Evolutionary conservation across 2,113 vertebrate genomes (phyloP), one percentile per base, ranked within the genome.

Genomic region (Asarcornis scutulata): DNA sequence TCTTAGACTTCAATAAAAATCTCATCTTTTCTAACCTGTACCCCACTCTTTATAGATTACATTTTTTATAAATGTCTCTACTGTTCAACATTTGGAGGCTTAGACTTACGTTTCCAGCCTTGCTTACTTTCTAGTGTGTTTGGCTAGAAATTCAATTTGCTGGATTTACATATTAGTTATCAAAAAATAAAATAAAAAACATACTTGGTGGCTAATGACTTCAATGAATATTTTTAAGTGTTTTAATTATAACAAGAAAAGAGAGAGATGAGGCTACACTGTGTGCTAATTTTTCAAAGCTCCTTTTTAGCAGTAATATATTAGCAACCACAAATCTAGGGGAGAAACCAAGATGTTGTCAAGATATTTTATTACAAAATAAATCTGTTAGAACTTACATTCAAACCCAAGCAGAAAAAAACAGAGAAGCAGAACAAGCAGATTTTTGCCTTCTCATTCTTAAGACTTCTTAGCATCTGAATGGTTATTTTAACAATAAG

Each of bases 61-160:
- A 48, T 29, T 84, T 93, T 64, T 75, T 48, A 84, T 44, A 63
- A 81, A 78, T 56, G 42, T 42, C 68, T 76, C 15, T 73, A 72
- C 66, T 83, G 64, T 85, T 87, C 52, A 88, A 91, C 58, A 94
- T 76, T 25, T 94, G 5, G 26, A 86, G 64, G n/a, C 40, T 94
- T 84, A 89, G 50, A 55, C 31, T 90, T 87, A 84, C 69, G 84
- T 44, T 87, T 67, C 40, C 50, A 88, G 21, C 59, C 91, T 83
- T 84, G 38, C 75, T 71, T 73, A 56, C 31, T 64, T 93, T n/a
- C 23, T 36, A 29, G 22, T n/a, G 46, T 80, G 56, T 44, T 94
- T 82, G 59, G 66, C 38, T 72, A 97, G 90, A 96, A 91, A 95
- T 81, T 15, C 86, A 58, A 92, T 82, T 63, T 81, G n/a, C 40